Percentiles rank a stretch among this genome's conserved stretches.
phyloP scores from a whole-genome alignment of 2,113 vertebrate genomes.

The Pollimyrus isidori region DNA sequence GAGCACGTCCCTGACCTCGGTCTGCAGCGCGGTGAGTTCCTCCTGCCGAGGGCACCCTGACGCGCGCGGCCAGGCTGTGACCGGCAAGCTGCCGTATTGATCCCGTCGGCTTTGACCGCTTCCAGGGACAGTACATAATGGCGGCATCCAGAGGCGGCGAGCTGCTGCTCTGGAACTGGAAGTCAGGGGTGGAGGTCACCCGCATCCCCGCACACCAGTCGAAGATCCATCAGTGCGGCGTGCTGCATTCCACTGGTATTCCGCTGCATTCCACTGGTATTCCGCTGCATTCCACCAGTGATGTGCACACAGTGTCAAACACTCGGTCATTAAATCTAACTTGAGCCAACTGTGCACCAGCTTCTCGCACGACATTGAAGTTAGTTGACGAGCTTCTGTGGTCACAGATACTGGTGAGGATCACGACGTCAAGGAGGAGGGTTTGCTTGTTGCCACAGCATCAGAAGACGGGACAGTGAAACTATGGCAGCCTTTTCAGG shows the following conservation, averaged over 20 bases:
- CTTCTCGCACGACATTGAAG: neutral
- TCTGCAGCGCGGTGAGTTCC: constrained; percentile 63
- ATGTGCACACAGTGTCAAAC: constrained; percentile 30
- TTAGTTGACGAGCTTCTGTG: neutral
- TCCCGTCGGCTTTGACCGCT: neutral
- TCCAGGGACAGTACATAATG: constrained; percentile 61
- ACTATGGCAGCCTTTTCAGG: constrained; percentile 64
- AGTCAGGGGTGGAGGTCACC: constrained; percentile 59
- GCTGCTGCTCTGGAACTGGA: constrained; percentile 70
- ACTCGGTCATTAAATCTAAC: constrained; percentile 53
- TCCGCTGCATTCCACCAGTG: neutral
- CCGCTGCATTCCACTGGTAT: constrained; percentile 24
- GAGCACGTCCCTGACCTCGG: constrained; percentile 55
- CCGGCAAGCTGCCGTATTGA: neutral
- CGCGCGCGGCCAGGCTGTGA: neutral
- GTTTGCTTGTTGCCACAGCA: constrained; percentile 51
- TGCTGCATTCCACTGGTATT: constrained; percentile 34
- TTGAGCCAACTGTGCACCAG: constrained; percentile 32
- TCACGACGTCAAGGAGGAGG: constrained; percentile 30
- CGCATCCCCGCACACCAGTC: constrained; percentile 66
- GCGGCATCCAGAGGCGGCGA: constrained; percentile 63
- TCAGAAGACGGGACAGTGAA: constrained; percentile 58
- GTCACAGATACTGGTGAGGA: constrained; percentile 28
- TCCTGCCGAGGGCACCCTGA: neutral
- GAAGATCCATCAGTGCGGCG: constrained; percentile 57